Base-by-base conservation (phyloP, 2,797 vertebrate species). In the Pseudomugil gertrudae region DNA sequence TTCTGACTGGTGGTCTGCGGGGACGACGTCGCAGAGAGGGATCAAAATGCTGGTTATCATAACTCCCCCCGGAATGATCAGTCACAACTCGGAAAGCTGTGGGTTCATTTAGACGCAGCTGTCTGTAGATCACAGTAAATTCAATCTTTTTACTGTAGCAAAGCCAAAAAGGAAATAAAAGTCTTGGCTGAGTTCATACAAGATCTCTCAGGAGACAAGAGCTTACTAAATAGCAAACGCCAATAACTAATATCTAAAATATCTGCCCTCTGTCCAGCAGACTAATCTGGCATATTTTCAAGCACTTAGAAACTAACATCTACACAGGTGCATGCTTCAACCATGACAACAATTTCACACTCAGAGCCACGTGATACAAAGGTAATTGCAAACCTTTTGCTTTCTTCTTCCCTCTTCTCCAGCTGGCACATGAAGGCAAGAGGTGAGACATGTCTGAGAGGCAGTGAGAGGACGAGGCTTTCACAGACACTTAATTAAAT, bases 271-370 rank as follows among this genome's bases (percentile, higher is more conserved):
- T 15, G n/a, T 17, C 21, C 59, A 60, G 55, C 35, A 59, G 58
- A 55, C 57, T 35, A n/a, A 53, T 64, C 76, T 66, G 56, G 43
- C 30, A 56, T 50, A 4, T 71, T 68, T 78, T 79, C 27, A 59
- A 80, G 66, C 57, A 19, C 47, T 73, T 5, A 59, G 56, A 53
- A 48, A 50, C 10, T 27, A 56, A 60, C 75, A 71, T 74, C 63
- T 13, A 19, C 29, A 29, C 79, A 73, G 63, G 77, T 81, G 80
- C 70, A 63, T n/a, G 69, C 45, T 64, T 69, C 36, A 48, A 36
- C 74, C 72, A 57, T 84, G 74, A 72, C 73, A 81, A 77, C 80
- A 81, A 83, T 85, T 84, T 89, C 79, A 83, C 72, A 73, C 82
- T 69, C 23, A 4, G 17, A 74, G 64, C 66, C 36, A 36, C 43